These are phyloP conservation scores for Lophotis ruficrista DNA, from an alignment of 2,113 vertebrate species.

Conservation along the genomic window DNA sequence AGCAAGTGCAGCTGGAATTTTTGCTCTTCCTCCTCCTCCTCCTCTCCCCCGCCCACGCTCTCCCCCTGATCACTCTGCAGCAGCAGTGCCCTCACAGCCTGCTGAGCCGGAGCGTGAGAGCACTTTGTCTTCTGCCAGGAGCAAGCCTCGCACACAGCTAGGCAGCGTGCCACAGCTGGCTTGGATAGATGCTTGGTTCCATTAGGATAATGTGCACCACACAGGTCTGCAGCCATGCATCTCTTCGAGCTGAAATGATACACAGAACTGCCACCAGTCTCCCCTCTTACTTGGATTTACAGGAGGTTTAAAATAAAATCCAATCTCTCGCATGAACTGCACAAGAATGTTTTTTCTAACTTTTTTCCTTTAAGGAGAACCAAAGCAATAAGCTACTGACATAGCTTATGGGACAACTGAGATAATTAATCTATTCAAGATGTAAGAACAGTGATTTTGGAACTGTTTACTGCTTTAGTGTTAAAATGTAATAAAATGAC, in stretches of 20 bases:
- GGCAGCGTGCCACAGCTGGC: background rate
- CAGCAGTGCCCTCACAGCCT: background rate
- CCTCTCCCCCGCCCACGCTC: background rate
- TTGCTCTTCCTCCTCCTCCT: background rate
- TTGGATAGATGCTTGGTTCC: background rate
- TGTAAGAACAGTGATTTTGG: constrained; percentile 29
- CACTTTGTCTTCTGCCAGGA: background rate
- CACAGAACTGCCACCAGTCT: background rate
- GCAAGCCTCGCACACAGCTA: background rate
- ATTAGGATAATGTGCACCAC: background rate
- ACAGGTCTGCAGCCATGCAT: background rate
- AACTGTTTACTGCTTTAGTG: constrained; percentile 37
- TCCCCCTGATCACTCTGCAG: background rate
- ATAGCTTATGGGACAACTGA: constrained; percentile 27
- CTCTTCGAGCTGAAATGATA: background rate
- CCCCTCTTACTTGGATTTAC: constrained; percentile 33
- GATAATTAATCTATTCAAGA: constrained; percentile 62
- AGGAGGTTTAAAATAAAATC: constrained; percentile 23
- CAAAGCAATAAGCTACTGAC: background rate
- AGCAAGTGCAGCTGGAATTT: constrained; percentile 63
- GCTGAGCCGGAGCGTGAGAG: background rate
- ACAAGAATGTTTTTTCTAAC: background rate
- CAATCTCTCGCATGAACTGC: background rate
- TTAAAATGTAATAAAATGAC: constrained; percentile 49
- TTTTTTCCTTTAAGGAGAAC: background rate